Percentiles rank a stretch among this genome's conserved stretches.
These are phyloP conservation scores for Capreolus pygargus DNA, from an alignment of 2,113 vertebrate species.

Conservation along the genomic window DNA sequence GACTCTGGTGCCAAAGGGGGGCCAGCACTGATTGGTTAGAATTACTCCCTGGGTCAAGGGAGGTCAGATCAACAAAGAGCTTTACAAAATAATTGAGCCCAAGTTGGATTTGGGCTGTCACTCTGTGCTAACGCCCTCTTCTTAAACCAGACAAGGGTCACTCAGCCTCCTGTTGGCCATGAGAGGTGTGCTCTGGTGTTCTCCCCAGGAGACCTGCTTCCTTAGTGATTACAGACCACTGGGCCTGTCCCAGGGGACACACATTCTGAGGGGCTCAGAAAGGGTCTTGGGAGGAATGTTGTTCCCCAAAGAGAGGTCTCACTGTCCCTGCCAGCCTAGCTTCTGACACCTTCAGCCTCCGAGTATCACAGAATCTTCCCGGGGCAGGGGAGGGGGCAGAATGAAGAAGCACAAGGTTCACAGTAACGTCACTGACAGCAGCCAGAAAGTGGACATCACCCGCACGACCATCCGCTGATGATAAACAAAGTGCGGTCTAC, in stretches of 20 bases:
- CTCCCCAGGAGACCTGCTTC: neutral
- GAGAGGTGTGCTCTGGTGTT: neutral
- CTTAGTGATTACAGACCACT: neutral
- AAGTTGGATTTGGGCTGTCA: neutral
- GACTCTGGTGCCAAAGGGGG: conserved; percentile 39
- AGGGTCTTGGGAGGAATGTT: too few species aligned
- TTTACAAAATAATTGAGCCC: conserved; percentile 23
- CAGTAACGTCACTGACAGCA: neutral
- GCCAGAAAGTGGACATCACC: neutral
- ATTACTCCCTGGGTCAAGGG: conserved; percentile 21
- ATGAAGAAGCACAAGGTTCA: neutral
- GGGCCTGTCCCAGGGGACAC: neutral
- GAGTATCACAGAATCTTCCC: neutral
- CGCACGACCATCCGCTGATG: neutral
- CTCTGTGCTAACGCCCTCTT: neutral
- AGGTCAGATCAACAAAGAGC: conserved; percentile 30
- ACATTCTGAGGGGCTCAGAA: neutral
- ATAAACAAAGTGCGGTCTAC: neutral
- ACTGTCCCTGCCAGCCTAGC: neutral
- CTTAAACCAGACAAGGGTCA: neutral
- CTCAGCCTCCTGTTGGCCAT: neutral
- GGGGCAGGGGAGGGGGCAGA: neutral
- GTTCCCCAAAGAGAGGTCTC: neutral
- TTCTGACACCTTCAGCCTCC: neutral
- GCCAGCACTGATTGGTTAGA: conserved; percentile 13